Base-by-base conservation (phyloP, 2,888 invertebrate genomes). In the Oligia strigilis region DNA sequence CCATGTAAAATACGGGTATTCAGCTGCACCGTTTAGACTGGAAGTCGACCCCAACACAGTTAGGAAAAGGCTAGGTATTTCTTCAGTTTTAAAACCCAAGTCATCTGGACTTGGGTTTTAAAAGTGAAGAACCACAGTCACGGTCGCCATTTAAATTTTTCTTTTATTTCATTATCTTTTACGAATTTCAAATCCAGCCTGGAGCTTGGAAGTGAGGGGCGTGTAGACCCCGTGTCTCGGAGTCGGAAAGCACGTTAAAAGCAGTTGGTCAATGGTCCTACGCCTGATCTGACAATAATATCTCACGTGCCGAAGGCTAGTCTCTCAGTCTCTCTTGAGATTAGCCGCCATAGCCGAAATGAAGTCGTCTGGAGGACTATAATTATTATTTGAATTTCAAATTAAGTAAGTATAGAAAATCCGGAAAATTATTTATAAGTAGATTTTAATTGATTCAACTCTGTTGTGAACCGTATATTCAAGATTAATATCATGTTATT, bases 161-260 rank as follows among this genome's bases (percentile, higher is more conserved):
- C 2, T 29, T 36, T 79, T n/a, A 84, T 55, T 67, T 72, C n/a
- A 64, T 64, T n/a, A 64, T 62, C 43, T 66, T 81, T 19, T n/a
- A 23, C 1, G 1, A 36, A 52, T 36, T 67, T 29, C 0, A 76
- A 77, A 55, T 43, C 0, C 60, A 29, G 13, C 13, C 29, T 29
- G 11, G n/a, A 60, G n/a, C 13, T n/a, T n/a, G 60, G 60, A 60
- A n/a, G 13, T 60, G 13, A n/a, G 60, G 4, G 13, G 58, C 13
- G n/a, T 60, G n/a, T 60, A n/a, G 13, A n/a, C n/a, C 13, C 60
- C 5, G 4, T 11, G n/a, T 4, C 11, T n/a, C 60, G n/a, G 2
- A 52, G 17, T n/a, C 60, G n/a, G 2, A 52, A 52, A 52, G 49
- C 3, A 52, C 49, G 49, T 52, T 14, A 46, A 46, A 52, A 52